phyloP scores from a whole-genome alignment of 2,888 invertebrate species.

The Drosophila putrida region DNA sequence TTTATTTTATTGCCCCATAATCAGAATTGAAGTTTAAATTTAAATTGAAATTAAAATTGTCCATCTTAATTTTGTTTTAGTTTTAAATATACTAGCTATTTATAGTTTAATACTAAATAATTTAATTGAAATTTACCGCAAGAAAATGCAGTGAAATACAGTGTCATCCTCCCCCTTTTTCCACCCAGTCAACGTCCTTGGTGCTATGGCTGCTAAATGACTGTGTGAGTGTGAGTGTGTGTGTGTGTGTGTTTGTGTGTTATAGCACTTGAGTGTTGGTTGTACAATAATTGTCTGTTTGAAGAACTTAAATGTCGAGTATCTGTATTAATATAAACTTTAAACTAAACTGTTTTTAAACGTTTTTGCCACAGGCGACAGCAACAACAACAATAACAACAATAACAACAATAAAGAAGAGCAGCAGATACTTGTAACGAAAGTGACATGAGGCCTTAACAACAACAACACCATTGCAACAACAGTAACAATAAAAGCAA shows the following conservation, averaged over 20 bases:
- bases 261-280: conserved; percentile 9
- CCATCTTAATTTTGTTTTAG: too few relatives aligned
- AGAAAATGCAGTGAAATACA: too few relatives aligned
- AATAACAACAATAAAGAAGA: conserved; percentile 39
- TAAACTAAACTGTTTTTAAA: conserved; percentile 48
- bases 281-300: conserved; percentile 33
- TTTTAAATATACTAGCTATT: too few relatives aligned
- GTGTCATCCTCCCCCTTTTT: too few relatives aligned
- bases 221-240: conserved; percentile 13
- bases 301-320: conserved; percentile 39
- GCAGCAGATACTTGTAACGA: conserved; percentile 67
- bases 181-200: too few relatives aligned
- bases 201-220: conserved; percentile 3
- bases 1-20: too few relatives aligned
- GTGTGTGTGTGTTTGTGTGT: conserved; percentile 6
- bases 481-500: conserved; percentile 25
- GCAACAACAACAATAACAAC: conserved; percentile 19
- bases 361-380: conserved; percentile 41
- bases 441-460: conserved; percentile 79
- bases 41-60: too few relatives aligned
- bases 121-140: too few relatives aligned
- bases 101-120: too few relatives aligned
- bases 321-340: conserved; percentile 62
- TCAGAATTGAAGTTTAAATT: neutral
- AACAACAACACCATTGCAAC: conserved; percentile 45